phyloP scores from a whole-genome alignment of 1,140 invertebrate genomes.

The Drosophila melanogaster region DNA sequence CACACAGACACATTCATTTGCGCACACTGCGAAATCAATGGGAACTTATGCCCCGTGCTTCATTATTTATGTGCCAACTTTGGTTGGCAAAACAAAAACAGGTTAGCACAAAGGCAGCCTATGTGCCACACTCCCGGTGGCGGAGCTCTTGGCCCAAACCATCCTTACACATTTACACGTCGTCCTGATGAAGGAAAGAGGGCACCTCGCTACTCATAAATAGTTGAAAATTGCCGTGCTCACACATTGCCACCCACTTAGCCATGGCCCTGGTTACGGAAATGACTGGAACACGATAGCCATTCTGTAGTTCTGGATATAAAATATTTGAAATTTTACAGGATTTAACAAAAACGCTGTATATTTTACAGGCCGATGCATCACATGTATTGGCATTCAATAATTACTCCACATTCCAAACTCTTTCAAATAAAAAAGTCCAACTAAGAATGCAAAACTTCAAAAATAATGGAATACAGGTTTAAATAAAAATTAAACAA shows the following conservation, averaged over 20 bases:
- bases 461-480: too few species aligned
- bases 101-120: constrained; percentile 50
- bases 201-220: constrained; percentile 56
- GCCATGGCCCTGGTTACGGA: constrained; percentile 8
- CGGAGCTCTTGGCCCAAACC: neutral
- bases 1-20: constrained; percentile 27
- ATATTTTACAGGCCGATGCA: neutral
- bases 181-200: neutral
- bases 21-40: constrained; percentile 70
- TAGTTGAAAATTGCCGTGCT: constrained; percentile 68
- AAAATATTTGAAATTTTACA: constrained; percentile 19
- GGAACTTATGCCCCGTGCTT: constrained; percentile 65
- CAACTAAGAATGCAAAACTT: too few species aligned
- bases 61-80: constrained; percentile 74
- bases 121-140: constrained; percentile 11
- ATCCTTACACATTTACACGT: constrained; percentile 26
- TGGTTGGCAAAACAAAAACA: constrained; percentile 61
- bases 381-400: constrained; percentile 6
- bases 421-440: too few species aligned
- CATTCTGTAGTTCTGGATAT: constrained; percentile 14
- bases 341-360: neutral
- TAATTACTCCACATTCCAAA: neutral
- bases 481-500: too few species aligned
- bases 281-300: constrained; percentile 29
- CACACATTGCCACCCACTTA: constrained; percentile 64